These are phyloP conservation scores for Cryptocephalus moraei DNA, from an alignment of 2,888 invertebrate genomes.

Conservation along the genomic window DNA sequence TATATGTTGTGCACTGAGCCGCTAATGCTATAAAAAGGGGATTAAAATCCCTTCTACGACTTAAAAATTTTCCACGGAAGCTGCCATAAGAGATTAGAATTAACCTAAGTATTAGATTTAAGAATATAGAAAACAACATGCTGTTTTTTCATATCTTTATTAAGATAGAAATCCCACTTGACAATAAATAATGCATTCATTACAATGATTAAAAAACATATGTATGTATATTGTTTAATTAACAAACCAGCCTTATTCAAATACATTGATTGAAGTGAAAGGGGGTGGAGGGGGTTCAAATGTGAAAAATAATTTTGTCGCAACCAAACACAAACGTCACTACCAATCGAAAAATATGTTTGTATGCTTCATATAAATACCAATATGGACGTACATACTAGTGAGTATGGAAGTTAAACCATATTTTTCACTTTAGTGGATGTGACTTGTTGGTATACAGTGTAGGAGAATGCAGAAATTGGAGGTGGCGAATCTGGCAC, in stretches of 20 bases:
- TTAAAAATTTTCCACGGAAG: no score
- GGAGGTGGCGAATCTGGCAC: constrained; percentile 13
- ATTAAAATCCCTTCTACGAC: no score
- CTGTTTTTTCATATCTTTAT: constrained; percentile 25
- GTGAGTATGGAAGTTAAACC: constrained; percentile 20
- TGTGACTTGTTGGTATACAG: constrained; percentile 22
- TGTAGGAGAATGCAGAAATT: constrained; percentile 11
- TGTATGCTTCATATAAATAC: not conserved
- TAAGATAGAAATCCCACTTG: constrained; percentile 35
- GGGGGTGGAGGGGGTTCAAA: constrained; percentile 1
- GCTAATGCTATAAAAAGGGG: no score
- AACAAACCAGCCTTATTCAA: constrained; percentile 33
- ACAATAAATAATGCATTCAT: constrained; percentile 29
- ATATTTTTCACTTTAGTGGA: constrained; percentile 37
- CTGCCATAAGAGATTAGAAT: no score
- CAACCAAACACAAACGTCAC: no score
- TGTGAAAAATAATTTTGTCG: constrained; percentile 1
- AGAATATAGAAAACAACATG: no score
- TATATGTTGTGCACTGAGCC: no score
- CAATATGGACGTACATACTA: not conserved
- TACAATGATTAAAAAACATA: constrained; percentile 30
- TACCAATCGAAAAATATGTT: no score
- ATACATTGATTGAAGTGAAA: not conserved
- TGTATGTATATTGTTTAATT: constrained; percentile 29
- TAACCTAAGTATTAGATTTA: no score